These are phyloP conservation scores for Crematogaster levior DNA, from an alignment of 2,888 invertebrate genomes.

Conservation along the genomic window DNA sequence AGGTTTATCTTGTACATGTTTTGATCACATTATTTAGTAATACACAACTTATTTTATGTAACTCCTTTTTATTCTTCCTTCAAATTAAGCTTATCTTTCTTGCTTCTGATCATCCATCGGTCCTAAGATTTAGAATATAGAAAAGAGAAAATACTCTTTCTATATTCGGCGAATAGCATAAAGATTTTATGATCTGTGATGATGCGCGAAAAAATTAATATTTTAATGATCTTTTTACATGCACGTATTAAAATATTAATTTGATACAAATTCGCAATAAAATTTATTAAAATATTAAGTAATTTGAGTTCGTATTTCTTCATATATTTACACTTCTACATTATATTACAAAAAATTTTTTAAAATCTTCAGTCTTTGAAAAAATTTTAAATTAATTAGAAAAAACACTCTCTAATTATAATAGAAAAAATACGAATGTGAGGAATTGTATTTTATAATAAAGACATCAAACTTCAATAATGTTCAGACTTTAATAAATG, in stretches of 20 bases:
- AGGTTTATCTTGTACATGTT: not conserved
- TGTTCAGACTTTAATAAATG: too few species aligned
- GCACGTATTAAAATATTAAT: slow-evolving; percentile 1
- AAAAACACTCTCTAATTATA: too few species aligned
- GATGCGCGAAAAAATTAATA: not conserved
- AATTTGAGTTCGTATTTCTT: not conserved
- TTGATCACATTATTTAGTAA: not conserved
- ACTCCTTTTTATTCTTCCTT: not conserved
- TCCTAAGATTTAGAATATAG: too few species aligned
- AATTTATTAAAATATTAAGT: not conserved
- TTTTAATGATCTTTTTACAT: too few species aligned
- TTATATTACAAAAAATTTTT: not conserved
- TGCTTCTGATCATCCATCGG: not conserved
- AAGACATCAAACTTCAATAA: too few species aligned
- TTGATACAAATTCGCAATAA: not conserved
- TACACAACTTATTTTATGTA: not conserved
- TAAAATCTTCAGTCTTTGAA: not conserved
- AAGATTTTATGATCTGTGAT: not conserved
- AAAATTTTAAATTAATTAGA: not conserved
- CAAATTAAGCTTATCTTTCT: not conserved
- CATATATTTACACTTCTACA: not conserved
- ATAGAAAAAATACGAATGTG: too few species aligned
- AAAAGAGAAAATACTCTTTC: not conserved
- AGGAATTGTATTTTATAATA: too few species aligned
- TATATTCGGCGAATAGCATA: not conserved